phyloP scores from a whole-genome alignment of 2,113 vertebrate genomes.

The Centrocercus urophasianus region DNA sequence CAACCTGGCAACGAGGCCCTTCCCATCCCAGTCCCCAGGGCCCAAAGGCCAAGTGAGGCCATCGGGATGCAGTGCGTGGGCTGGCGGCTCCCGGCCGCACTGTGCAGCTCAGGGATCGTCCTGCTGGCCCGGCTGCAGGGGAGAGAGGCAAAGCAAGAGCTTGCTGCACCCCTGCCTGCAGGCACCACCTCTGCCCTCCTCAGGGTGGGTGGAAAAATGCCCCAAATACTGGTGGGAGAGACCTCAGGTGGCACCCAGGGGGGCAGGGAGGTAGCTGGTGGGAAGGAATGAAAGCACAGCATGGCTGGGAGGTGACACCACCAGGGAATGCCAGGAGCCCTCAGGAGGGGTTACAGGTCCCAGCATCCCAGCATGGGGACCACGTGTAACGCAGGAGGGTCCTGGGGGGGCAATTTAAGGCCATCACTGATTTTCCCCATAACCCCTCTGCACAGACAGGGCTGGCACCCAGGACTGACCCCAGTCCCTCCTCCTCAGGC shows the following conservation, averaged over 20 bases:
- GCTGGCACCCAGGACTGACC: rapidly evolving
- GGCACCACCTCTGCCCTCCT: neutral
- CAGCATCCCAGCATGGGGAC: rapidly evolving
- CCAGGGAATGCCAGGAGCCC: rapidly evolving
- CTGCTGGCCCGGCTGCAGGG: neutral
- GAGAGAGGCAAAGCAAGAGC: neutral
- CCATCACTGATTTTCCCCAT: rapidly evolving
- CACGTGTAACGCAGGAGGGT: rapidly evolving
- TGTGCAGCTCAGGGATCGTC: neutral
- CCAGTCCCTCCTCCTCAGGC: neutral
- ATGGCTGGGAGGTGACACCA: neutral
- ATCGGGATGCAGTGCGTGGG: neutral
- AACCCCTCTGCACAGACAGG: neutral
- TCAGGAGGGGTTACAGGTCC: neutral
- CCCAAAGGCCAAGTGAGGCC: neutral
- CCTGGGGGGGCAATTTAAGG: rapidly evolving
- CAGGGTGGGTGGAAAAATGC: neutral
- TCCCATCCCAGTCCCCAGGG: neutral
- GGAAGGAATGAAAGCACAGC: neutral
- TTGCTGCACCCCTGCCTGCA: neutral
- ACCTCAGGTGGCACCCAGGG: neutral
- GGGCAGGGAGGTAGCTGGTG: rapidly evolving
- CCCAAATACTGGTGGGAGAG: neutral
- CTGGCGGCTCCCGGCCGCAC: neutral
- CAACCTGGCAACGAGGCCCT: neutral